phyloP scores from a whole-genome alignment of 2,888 invertebrate species.

The Cenopis cana region DNA sequence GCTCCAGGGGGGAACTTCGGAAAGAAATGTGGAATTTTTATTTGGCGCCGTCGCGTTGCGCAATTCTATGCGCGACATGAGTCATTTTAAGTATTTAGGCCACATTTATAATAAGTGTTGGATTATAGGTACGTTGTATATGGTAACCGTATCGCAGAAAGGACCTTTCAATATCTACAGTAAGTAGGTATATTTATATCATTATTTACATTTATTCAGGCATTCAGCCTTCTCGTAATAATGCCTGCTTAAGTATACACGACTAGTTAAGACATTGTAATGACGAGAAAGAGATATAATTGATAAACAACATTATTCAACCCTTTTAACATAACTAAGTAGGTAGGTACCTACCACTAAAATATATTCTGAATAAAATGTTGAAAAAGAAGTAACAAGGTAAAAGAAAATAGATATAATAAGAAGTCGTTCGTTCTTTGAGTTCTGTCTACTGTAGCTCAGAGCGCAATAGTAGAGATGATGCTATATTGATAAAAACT shows the following conservation, averaged over 20 bases:
- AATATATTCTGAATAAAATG: not conserved
- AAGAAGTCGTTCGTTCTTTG: not conserved
- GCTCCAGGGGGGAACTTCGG: slow-evolving; percentile 21
- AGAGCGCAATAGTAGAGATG: not conserved
- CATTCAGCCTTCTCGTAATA: too few relatives aligned
- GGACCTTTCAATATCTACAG: not conserved
- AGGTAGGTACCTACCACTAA: too few relatives aligned
- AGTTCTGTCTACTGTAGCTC: not conserved
- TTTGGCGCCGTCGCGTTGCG: slow-evolving; percentile 46
- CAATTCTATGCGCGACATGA: slow-evolving; percentile 44
- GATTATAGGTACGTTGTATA: not conserved
- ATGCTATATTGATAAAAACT: not conserved
- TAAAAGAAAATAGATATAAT: not conserved
- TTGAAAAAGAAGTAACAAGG: not conserved
- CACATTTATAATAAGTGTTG: slow-evolving; percentile 6
- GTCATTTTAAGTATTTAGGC: slow-evolving; percentile 28
- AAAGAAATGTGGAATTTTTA: slow-evolving; percentile 40
- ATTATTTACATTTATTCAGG: not conserved
- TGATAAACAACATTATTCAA: not conserved
- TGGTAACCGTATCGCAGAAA: not conserved
- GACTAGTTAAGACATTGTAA: too few relatives aligned
- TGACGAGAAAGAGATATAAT: too few relatives aligned
- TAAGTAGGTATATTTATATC: not conserved
- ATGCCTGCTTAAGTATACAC: too few relatives aligned
- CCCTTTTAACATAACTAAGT: not conserved